Evolutionary conservation across 2,113 vertebrate species (phyloP), one percentile per base, ranked within the genome.

Genomic region (Nettapus auritus): DNA sequence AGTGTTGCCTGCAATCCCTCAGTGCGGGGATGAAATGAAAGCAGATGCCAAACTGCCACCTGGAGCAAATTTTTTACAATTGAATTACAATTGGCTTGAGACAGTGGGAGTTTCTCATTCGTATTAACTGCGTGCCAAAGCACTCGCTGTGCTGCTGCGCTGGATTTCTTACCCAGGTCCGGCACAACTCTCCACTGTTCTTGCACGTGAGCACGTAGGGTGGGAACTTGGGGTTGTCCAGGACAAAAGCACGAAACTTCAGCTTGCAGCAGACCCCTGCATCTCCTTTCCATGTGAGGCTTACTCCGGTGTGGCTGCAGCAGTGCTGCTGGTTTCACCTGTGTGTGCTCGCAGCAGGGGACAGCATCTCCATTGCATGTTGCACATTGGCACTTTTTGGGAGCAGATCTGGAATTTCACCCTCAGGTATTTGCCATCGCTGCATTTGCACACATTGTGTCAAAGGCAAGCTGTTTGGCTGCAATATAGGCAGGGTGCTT

Each of bases 11-110:
- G 62, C 78, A 19, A 23, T 68, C 57, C 63, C 62, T 78, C 62
- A 3, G 52, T 0, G 12, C 53, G 16, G 57, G 64, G 36, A 82
- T n/a, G 75, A 79, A 44, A 79, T 13, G 62, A 26, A 80, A 93
- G 79, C 93, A 85, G 78, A 79, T 73, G 88, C 82, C 88, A 85
- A 91, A 82, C 79, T 88, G 63, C 75, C 82, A 95, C 95, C 96
- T 88, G 90, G 78, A 95, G 82, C 74, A 89, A 63, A 34, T 52
- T 57, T 92, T 86, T 93, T 55, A 52, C 77, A 92, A 84, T 63
- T 79, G 57, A 78, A 75, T 91, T 89, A 66, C 38, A 64, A 77
- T 68, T 13, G 66, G 57, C 66, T 70, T 74, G 73, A 81, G 86
- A 46, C 64, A 60, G 64, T 0, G 0, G 55, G 83, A 86, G 60